phyloP scores from a whole-genome alignment of 2,888 invertebrate genomes.

The Vesta saturnalis region DNA sequence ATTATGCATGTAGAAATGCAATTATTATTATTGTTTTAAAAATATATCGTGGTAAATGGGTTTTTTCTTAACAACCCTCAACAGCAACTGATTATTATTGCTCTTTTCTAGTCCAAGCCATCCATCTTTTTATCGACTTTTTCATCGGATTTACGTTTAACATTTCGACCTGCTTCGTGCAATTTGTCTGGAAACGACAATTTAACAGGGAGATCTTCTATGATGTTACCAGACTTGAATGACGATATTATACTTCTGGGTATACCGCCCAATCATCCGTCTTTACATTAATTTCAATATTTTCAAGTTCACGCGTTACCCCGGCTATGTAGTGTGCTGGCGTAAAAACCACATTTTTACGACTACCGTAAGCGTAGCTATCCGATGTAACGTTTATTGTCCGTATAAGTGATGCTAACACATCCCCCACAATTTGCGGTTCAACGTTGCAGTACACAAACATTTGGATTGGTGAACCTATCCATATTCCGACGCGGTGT shows the following conservation, averaged over 20 bases:
- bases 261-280: too few species aligned
- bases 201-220: background rate
- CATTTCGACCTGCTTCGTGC: constrained; percentile 8
- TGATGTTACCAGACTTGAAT: too few species aligned
- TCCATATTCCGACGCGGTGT: too few species aligned
- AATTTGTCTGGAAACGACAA: constrained; percentile 6
- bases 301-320: background rate
- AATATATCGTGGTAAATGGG: background rate
- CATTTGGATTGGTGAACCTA: background rate
- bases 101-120: constrained; percentile 15
- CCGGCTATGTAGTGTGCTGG: constrained; percentile 8
- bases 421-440: background rate
- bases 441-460: background rate
- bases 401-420: background rate
- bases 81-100: background rate
- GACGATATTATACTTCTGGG: too few species aligned
- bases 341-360: background rate
- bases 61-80: background rate
- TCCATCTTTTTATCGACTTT: background rate
- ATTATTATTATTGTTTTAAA: background rate
- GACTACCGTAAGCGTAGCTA: background rate
- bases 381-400: background rate
- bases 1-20: constrained; percentile 19
- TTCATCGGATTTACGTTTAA: too few species aligned
- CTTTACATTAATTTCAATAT: too few species aligned